A percentile compares a stretch with the other conserved stretches of the same genome.
These are phyloP conservation scores for Marasmarcha lunaedactyla DNA, from an alignment of 2,888 invertebrate species.

Conservation along the genomic window DNA sequence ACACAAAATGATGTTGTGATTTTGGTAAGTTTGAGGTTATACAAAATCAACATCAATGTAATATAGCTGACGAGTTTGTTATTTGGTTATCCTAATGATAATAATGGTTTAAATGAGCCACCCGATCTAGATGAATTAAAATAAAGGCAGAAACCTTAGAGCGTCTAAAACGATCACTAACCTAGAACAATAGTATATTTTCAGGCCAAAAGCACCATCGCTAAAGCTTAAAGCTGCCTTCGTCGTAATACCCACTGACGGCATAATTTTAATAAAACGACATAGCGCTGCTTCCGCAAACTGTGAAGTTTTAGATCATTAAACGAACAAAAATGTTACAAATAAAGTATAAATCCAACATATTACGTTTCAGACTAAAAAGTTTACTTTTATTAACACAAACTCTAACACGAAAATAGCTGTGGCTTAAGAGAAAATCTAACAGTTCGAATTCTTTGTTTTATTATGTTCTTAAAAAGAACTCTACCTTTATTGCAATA, in stretches of 20 bases:
- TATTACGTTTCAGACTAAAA: conserved; percentile 8
- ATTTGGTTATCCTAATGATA: too few species aligned
- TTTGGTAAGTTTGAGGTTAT: too few species aligned
- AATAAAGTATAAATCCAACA: conserved; percentile 18
- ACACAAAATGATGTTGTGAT: too few species aligned
- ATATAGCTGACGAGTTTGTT: too few species aligned
- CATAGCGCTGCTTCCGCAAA: conserved; percentile 20
- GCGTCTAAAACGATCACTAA: not conserved
- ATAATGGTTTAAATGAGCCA: too few species aligned
- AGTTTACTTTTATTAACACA: conserved; percentile 29
- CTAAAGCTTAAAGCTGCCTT: too few species aligned
- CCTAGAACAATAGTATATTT: too few species aligned
- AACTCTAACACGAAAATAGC: conserved; percentile 34
- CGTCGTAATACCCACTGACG: too few species aligned
- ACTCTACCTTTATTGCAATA: not conserved
- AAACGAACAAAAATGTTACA: conserved; percentile 20
- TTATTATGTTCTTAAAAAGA: not conserved
- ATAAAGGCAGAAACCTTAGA: not conserved
- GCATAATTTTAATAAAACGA: conserved; percentile 27
- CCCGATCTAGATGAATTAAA: too few species aligned
- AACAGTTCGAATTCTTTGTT: conserved; percentile 24
- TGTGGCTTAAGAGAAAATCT: conserved; percentile 31
- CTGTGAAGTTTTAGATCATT: conserved; percentile 18
- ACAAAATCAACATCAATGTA: not conserved
- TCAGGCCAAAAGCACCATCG: too few species aligned